These are phyloP conservation scores for Microcebus griseorufus DNA, from an alignment of 2,113 vertebrate species.

Conservation along the genomic window DNA sequence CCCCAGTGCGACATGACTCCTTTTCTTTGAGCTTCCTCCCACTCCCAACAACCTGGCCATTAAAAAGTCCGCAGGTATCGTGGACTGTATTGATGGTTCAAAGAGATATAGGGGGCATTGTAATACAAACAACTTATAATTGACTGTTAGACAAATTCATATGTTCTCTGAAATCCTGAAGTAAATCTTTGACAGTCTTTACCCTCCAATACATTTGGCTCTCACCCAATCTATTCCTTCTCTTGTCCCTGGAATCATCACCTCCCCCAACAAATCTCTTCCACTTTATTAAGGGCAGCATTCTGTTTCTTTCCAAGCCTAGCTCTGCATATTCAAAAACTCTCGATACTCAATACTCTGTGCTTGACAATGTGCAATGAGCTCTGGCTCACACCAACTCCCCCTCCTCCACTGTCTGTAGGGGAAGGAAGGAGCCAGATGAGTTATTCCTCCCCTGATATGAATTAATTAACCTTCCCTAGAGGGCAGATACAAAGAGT, in stretches of 20 bases:
- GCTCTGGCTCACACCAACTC: background rate
- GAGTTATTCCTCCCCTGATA: background rate
- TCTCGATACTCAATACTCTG: background rate
- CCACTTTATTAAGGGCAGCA: background rate
- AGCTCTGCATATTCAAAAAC: background rate
- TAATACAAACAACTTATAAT: background rate
- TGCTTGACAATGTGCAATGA: background rate
- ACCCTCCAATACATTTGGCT: background rate
- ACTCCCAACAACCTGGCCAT: too few relatives aligned
- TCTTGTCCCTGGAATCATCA: background rate
- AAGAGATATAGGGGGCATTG: background rate
- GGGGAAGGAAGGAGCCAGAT: background rate
- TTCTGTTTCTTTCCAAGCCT: background rate
- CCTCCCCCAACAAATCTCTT: background rate
- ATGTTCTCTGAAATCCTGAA: background rate
- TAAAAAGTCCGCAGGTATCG: background rate
- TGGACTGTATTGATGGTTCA: background rate
- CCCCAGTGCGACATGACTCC: background rate
- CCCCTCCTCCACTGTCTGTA: background rate
- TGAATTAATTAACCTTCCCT: constrained; percentile 2
- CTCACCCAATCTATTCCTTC: background rate
- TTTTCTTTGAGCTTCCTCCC: background rate
- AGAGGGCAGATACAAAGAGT: background rate
- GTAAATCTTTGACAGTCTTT: background rate
- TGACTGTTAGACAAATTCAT: background rate